Evolutionary conservation across 2,888 invertebrate genomes (phyloP), one percentile per base, ranked within the genome.

Genomic region (Ceraclea dissimilis): DNA sequence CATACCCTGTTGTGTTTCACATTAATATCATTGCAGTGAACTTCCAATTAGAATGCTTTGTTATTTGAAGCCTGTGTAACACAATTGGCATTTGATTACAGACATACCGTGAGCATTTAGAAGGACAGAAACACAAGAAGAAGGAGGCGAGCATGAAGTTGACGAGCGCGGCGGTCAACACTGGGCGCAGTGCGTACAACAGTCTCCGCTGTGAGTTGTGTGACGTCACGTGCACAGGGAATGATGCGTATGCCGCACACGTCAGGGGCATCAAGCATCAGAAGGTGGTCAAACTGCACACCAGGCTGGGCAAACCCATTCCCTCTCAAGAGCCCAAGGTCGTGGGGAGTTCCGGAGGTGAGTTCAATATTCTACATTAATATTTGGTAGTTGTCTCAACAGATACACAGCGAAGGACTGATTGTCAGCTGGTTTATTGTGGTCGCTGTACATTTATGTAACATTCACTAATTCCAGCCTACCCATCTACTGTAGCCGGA

Each of bases 81-180:
- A n/a, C n/a, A n/a, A n/a, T n/a, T n/a, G n/a, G n/a, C n/a, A n/a
- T n/a, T n/a, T n/a, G n/a, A n/a, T 74, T 73, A 1, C 72, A 86
- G 78, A 93, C 93, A 0, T 94, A 93, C 71, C 82, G 90, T 63
- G 99, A 98, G 72, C 99, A 99, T 79, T 79, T 99, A 68, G 97
- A 97, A 70, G 99, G 99, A 0, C 96, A 97, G 74, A 94, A 95
- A 73, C 99, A 99, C 76, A 98, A 98, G 81, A 98, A 97, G 80
- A 93, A 97, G 71, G 98, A 97, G 71, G 92, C 88, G 1, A 86
- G 89, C 11, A 78, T 86, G 21, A 91, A 91, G 70, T 82, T 85
- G 69, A 83, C 84, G 21, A 80, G 80, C 13, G 79, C 79, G 68
- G 79, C 84, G 61, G 74, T 84, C 65, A 75, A 81, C 66, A 82